These are phyloP conservation scores for Hydrophis major DNA, from an alignment of 2,797 vertebrate genomes.

Conservation along the genomic window DNA sequence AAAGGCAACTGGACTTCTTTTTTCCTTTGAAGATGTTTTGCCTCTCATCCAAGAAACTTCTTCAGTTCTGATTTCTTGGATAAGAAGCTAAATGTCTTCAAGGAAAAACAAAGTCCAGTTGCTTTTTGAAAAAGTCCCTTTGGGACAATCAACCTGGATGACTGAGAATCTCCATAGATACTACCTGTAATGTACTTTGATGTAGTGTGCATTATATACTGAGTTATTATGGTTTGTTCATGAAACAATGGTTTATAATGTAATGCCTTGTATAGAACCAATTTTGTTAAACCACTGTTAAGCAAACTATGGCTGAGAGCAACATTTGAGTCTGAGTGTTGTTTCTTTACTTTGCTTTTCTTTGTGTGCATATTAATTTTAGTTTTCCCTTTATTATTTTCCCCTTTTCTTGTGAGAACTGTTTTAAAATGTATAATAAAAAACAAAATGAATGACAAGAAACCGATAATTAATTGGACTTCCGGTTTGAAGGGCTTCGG, in stretches of 20 bases:
- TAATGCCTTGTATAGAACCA: not conserved
- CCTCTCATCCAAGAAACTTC: not conserved
- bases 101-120: not conserved
- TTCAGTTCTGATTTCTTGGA: not conserved
- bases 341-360: not conserved
- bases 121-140: not conserved
- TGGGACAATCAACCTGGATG: not conserved
- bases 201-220: not conserved
- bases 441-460: not conserved
- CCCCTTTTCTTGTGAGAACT: not conserved
- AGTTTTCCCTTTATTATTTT: not conserved
- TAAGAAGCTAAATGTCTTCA: not conserved
- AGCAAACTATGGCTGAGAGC: not conserved
- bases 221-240: not conserved
- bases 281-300: not conserved
- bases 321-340: not conserved
- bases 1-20: not conserved
- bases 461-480: not conserved
- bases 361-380: not conserved
- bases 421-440: not conserved
- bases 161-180: not conserved
- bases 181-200: not conserved
- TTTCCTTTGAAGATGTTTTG: not conserved
- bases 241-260: not conserved
- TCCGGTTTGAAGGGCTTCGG: too few relatives aligned